phyloP scores from a whole-genome alignment of 2,888 invertebrate species.

The Linnaemya tessellans region DNA sequence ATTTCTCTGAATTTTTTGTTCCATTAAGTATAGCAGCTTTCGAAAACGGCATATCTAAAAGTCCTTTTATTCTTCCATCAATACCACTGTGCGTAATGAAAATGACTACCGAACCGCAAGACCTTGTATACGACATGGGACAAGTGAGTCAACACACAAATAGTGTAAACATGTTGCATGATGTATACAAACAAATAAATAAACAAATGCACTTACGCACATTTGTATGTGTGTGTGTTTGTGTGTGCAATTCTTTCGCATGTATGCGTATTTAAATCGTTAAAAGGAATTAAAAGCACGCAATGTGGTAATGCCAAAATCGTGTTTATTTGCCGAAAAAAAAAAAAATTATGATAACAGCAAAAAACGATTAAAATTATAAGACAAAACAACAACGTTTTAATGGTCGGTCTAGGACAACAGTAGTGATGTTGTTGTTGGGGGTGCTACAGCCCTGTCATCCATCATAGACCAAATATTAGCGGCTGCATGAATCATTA shows the following conservation, averaged over 20 bases:
- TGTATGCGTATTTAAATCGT: constrained; percentile 42
- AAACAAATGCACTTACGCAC: constrained; percentile 28
- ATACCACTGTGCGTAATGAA: constrained; percentile 8
- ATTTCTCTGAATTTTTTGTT: too few relatives aligned
- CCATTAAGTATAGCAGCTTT: too few relatives aligned
- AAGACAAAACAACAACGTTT: constrained; percentile 34
- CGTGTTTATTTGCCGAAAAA: constrained; percentile 58
- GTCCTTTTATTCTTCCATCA: neutral
- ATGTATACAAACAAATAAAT: constrained; percentile 47
- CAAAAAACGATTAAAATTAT: constrained; percentile 29
- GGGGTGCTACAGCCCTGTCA: too few relatives aligned
- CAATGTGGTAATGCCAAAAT: constrained; percentile 71
- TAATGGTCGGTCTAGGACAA: neutral
- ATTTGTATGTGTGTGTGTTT: too few relatives aligned
- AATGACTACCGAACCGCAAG: constrained; percentile 65
- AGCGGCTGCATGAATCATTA: too few relatives aligned
- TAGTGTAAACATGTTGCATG: constrained; percentile 62
- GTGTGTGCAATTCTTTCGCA: neutral
- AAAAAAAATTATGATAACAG: constrained; percentile 33
- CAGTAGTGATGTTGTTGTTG: neutral
- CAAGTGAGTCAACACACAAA: constrained; percentile 62
- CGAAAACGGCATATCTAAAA: too few relatives aligned
- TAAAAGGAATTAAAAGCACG: constrained; percentile 69
- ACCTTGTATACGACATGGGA: constrained; percentile 49
- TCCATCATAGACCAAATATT: too few relatives aligned